Base-by-base conservation (phyloP, 2,797 vertebrate species). In the Lacerta bilineata region DNA sequence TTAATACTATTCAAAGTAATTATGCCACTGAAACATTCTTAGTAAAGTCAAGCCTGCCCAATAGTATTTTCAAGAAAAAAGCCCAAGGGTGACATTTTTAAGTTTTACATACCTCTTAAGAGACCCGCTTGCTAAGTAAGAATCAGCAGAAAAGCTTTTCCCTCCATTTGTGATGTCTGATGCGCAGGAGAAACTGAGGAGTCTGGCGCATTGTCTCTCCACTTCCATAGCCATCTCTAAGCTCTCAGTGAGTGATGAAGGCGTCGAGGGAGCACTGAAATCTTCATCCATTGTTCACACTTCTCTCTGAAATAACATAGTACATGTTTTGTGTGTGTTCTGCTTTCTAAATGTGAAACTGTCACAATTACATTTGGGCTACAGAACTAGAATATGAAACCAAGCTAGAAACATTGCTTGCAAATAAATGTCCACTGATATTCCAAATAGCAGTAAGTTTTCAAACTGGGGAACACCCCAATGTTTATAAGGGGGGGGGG, bases 171-270 rank as follows among this genome's bases (percentile, higher is more conserved):
- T 96, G 72, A 86, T 91, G 59, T 96, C 95, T 84, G 97, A 97
- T 80, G 94, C 96, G 94, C 99, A 99, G 74, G 97, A 98, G 95
- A 99, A 99, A 92, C 95, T 97, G 13, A 98, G 97, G 0, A 95
- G 98, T 3, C 72, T 97, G 78, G 95, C 91, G 88, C 93, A 95
- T 18, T 95, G 95, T 5, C 95, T 94, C 25, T 97, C 97, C 93
- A 96, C 94, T 18, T 97, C 95, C 94, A 96, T 94, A 1, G 90
- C 91, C 69, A 96, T 75, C 87, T 97, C 97, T 90, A 97, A 91
- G 87, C 97, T 97, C 77, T 98, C 98, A 41, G 95, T 96, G 90
- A 97, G 90, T 64, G 98, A 97, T 0, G 93, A 97, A 0, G 98
- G 97, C 1, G 97, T 97, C n/a, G 97, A 96, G 4, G 97, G 98